These are phyloP conservation scores for Mola mola DNA, from an alignment of 2,113 vertebrate genomes.

Conservation along the genomic window DNA sequence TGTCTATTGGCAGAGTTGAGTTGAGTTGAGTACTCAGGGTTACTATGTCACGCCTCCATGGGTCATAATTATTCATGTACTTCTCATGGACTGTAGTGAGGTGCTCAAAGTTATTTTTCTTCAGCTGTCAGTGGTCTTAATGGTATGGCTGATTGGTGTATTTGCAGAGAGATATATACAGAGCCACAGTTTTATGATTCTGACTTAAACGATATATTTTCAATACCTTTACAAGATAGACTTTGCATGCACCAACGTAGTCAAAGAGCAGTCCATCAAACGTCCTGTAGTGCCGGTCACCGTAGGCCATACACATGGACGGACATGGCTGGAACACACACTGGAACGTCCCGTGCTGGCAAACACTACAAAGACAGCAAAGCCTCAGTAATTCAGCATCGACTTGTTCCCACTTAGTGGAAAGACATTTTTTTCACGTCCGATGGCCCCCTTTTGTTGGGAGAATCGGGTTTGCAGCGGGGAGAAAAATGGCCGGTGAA, in stretches of 20 bases:
- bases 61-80: too few relatives aligned
- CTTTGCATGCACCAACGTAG: constrained; percentile 91
- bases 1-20: too few relatives aligned
- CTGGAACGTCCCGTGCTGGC: constrained; percentile 90
- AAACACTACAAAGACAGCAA: constrained; percentile 83
- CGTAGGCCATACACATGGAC: constrained; percentile 91
- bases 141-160: too few relatives aligned
- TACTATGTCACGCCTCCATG: too few relatives aligned
- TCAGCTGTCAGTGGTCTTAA: too few relatives aligned
- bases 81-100: too few relatives aligned
- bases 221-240: constrained; percentile 91
- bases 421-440: constrained; percentile 38
- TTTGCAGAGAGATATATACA: too few relatives aligned
- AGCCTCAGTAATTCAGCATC: constrained; percentile 40
- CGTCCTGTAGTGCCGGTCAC: constrained; percentile 93
- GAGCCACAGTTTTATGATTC: too few relatives aligned
- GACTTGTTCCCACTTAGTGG: constrained; percentile 64
- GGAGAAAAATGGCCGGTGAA: constrained; percentile 45
- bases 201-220: too few relatives aligned
- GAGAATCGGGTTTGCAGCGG: constrained; percentile 35
- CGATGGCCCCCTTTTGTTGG: constrained; percentile 59
- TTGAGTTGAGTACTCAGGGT: too few relatives aligned
- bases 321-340: constrained; percentile 92
- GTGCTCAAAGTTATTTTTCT: too few relatives aligned
- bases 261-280: constrained; percentile 95